Evolutionary conservation across 2,888 invertebrate genomes (phyloP), one percentile per base, ranked within the genome.

Genomic region (Cataglyphis rosenhaueri): DNA sequence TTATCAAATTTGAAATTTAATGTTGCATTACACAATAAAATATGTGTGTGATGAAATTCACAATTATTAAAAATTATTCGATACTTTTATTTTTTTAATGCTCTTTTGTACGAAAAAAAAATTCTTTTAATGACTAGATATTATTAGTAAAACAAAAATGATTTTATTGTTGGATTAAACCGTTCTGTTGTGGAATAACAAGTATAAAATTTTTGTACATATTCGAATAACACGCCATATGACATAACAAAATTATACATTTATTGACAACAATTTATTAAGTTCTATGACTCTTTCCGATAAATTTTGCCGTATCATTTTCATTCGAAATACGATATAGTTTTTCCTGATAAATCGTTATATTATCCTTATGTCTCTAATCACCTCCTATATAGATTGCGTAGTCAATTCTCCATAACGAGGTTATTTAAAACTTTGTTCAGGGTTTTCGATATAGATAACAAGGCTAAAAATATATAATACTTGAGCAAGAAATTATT

Each of bases 221-320:
- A n/a, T 32, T 68, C 6, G 29, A 15, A 21, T 68, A 6, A 44
- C 29, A 25, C 8, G 15, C 15, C 15, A 3, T 68, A 48, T 68
- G 32, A 48, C 12, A 38, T n/a, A 55, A n/a, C 21, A 32, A 18
- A 66, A 55, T 41, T 78, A 5, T 44, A 78, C 0, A 78, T 0
- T 70, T 59, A 18, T 78, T 32, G 21, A 5, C 57, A 38, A 57
- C 15, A 68, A 57, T 78, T 4, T 3, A 70, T 59, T 21, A 78
- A 55, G 32, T 18, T 65, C 4, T 70, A n/a, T 8, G 32, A 8
- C 0, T 71, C 32, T 6, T 41, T 8, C 8, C 3, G 59, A 70
- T 79, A 70, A 78, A 70, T 32, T 55, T 15, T 38, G 44, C 1
- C 12, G 21, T 35, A 57, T 76, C 25, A 70, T 32, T 68, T 68